A percentile compares a stretch with the other conserved stretches of the same genome.
phyloP scores from a whole-genome alignment of 2,113 vertebrate species.

The Mugil cephalus region DNA sequence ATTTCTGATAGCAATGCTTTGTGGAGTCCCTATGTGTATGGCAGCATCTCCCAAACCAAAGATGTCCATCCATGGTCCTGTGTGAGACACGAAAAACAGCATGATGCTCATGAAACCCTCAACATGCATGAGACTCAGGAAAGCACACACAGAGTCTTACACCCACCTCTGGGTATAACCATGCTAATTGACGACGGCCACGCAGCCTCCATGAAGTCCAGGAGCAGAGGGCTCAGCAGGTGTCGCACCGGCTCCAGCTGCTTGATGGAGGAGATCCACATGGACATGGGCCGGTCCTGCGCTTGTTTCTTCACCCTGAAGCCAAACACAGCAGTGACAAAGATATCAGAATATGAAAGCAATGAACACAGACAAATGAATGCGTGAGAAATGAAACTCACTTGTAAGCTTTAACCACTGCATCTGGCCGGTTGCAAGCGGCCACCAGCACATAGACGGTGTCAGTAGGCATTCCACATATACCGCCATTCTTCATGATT shows the following conservation, averaged over 20 bases:
- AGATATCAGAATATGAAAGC: not conserved
- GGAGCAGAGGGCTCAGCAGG: slow-evolving; percentile 87
- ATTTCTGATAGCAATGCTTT: slow-evolving; percentile 90
- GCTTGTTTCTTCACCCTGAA: slow-evolving; percentile 90
- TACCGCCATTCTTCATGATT: slow-evolving; percentile 90
- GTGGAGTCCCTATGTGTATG: slow-evolving; percentile 89
- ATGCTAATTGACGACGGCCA: slow-evolving; percentile 94
- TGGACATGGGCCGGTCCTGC: slow-evolving; percentile 91
- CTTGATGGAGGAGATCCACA: slow-evolving; percentile 91
- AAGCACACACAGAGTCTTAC: not conserved
- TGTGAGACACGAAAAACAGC: slow-evolving; percentile 26
- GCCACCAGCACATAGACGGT: slow-evolving; percentile 93
- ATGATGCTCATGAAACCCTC: not conserved
- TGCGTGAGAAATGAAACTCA: slow-evolving; percentile 66
- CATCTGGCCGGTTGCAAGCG: slow-evolving; percentile 89
- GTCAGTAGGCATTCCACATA: slow-evolving; percentile 91
- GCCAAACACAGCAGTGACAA: slow-evolving; percentile 3
- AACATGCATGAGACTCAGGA: too few species aligned
- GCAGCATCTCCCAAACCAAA: slow-evolving; percentile 90
- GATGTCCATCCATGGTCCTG: slow-evolving; percentile 89
- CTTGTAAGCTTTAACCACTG: slow-evolving; percentile 90
- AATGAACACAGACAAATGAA: not conserved
- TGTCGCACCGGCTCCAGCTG: slow-evolving; percentile 89
- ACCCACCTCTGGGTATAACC: slow-evolving; percentile 89
- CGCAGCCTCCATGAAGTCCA: slow-evolving; percentile 92